Evolutionary conservation across 2,888 invertebrate species (phyloP), one percentile per base, ranked within the genome.

Genomic region (Chrysodeixis includens): DNA sequence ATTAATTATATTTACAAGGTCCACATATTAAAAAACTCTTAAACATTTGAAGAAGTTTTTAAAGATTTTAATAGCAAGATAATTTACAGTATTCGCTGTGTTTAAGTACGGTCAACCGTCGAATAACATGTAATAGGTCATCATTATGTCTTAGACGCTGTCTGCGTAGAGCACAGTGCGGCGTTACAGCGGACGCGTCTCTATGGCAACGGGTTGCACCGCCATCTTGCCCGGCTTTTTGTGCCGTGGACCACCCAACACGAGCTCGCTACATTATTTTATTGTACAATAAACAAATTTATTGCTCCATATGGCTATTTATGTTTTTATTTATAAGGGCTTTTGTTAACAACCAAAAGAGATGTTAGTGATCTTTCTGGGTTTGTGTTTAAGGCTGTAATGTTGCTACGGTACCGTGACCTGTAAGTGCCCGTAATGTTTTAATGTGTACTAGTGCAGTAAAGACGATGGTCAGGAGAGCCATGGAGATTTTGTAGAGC

Each of bases 241-340:
- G 90, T 91, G 79, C 81, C 86, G 82, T 76, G 87, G 95, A 94
- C 95, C 95, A 94, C 95, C 95, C 95, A 95, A 83, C 89, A 88
- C 88, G 93, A 87, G 86, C 88, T 87, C 86, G 90, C 91, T 90
- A 91, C 91, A 94, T 94, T 93, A 94, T 94, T 94, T 95, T 95
- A 94, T 94, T 94, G 92, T 93, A 93, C 93, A 91, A 94, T 94
- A 94, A 95, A 95, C 92, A 93, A 93, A 94, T 95, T 95, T 94
- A 94, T 94, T 93, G 91, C 94, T 91, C 90, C 92, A 93, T 92
- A 94, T 92, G 93, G 90, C 89, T 94, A 91, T 94, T 93, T 93
- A 91, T 93, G 90, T 91, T 93, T 93, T 93, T 93, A 93, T 94
- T 94, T 93, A 92, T 93, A 92, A 93, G 90, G 88, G 90, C 91